Base-by-base conservation (phyloP, 92 coral and sea anemone genomes). In the Bergia puertoricense region DNA sequence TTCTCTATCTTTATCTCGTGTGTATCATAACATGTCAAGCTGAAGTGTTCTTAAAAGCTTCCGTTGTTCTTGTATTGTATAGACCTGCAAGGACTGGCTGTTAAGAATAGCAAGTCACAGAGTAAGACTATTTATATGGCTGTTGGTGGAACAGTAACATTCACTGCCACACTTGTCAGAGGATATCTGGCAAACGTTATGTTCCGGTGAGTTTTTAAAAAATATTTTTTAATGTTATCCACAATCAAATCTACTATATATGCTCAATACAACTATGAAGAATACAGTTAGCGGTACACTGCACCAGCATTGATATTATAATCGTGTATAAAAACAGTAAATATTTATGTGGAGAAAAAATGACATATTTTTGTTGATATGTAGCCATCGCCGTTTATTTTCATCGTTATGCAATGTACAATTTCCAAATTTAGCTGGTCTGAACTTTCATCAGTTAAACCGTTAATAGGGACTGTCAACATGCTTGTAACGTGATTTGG, bases 151-250 rank as follows among this genome's bases (percentile, higher is more conserved):
- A 67, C 62, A 0, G 82, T 87, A n/a, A 43, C 43, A 16, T 81
- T 93, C 77, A 85, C 44, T 18, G 90, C 90, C 3, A 8, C 68
- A 14, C 50, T 93, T 50, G 37, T 7, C 37, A 86, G 67, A 14
- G 95, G 93, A 41, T 86, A 89, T 65, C 11, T 80, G 16, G 86
- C 91, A 73, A 90, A 93, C 56, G 68, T 93, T 13, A 46, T 79
- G 65, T 93, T 88, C 69, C 88, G 81, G 95, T 93, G 51, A 85
- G 93, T 50, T 5, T 69, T 45, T 3, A 6, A 15, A 36, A 4
- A 37, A 22, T 54, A 7, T 30, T 30, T n/a, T 37, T 30, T 30
- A 5, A 48, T 30, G 4, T 77, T 7, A 15, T 46, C 36, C 36
- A 13, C 59, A 54, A 1, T 11, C 2, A 8, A 30, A 30, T 30